phyloP scores from a whole-genome alignment of 64 coral and sea anemone species.

The Montipora capricornis region DNA sequence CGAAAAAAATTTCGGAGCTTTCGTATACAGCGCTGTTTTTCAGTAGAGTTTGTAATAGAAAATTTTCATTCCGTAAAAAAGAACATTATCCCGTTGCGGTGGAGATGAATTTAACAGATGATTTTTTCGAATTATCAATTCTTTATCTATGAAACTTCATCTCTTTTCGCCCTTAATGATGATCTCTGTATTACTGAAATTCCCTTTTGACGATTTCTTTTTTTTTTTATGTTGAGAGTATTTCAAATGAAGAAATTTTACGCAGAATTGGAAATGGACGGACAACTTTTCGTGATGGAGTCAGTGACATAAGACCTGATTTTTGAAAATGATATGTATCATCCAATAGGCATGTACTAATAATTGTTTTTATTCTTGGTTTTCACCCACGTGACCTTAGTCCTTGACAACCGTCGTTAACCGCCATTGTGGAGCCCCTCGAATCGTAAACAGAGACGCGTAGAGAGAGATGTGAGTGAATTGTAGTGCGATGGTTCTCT shows the following conservation, averaged over 20 bases:
- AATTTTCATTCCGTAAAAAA: too few species aligned
- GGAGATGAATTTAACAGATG: background rate
- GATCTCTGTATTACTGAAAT: background rate
- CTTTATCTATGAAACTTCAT: background rate
- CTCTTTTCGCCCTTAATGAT: background rate
- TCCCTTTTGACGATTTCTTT: background rate
- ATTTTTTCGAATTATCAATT: slow-evolving; percentile 6
- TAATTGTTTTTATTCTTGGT: background rate
- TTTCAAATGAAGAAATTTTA: background rate
- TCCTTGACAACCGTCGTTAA: too few species aligned
- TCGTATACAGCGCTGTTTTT: too few species aligned
- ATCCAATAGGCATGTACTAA: background rate
- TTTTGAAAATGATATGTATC: background rate
- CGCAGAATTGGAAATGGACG: background rate
- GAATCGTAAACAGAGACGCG: too few species aligned
- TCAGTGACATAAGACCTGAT: background rate
- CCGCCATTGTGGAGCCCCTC: too few species aligned
- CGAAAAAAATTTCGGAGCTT: too few species aligned
- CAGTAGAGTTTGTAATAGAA: too few species aligned
- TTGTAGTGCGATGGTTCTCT: too few species aligned
- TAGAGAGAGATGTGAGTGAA: too few species aligned
- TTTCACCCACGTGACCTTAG: too few species aligned
- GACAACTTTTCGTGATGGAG: background rate
- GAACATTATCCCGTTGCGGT: background rate
- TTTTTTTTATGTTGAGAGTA: background rate